Conservation (phyloP, 2,797 vertebrate genomes). For the Lophius americanus region DNA sequence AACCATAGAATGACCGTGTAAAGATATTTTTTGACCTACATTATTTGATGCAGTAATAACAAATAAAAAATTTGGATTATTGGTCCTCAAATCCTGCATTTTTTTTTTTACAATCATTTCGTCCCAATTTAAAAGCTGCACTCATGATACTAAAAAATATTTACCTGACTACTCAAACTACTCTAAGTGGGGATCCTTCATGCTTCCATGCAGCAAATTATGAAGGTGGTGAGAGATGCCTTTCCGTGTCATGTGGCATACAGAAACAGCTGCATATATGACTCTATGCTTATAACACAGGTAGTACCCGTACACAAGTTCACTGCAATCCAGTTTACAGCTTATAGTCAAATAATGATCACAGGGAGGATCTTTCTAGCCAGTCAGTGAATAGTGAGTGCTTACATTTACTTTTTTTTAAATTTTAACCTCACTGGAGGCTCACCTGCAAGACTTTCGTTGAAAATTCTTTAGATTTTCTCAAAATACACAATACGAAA, state of each 20-base stretch:
- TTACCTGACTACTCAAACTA: neutral
- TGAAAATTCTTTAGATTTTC: no score
- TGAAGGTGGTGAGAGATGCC: conserved; percentile 51
- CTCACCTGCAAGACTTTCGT: no score
- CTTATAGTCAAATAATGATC: neutral
- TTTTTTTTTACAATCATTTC: neutral
- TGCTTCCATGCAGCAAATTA: conserved; percentile 39
- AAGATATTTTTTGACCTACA: neutral
- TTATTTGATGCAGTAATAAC: neutral
- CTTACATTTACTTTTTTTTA: neutral
- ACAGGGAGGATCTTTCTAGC: neutral
- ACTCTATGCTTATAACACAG: conserved; percentile 17
- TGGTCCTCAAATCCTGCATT: neutral
- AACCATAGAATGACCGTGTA: neutral
- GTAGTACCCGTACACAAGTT: conserved; percentile 6
- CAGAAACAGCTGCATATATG: conserved; percentile 47
- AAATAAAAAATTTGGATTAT: neutral
- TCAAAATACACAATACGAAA: no score
- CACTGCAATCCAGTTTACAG: conserved; percentile 8
- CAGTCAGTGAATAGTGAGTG: neutral
- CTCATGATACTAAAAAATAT: conserved; percentile 20
- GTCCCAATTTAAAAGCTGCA: neutral
- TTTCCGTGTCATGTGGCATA: conserved; percentile 35
- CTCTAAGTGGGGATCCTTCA: conserved; percentile 2
- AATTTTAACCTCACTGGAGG: no score